Base-by-base conservation (phyloP, 2,113 vertebrate genomes). In the Limanda limanda region DNA sequence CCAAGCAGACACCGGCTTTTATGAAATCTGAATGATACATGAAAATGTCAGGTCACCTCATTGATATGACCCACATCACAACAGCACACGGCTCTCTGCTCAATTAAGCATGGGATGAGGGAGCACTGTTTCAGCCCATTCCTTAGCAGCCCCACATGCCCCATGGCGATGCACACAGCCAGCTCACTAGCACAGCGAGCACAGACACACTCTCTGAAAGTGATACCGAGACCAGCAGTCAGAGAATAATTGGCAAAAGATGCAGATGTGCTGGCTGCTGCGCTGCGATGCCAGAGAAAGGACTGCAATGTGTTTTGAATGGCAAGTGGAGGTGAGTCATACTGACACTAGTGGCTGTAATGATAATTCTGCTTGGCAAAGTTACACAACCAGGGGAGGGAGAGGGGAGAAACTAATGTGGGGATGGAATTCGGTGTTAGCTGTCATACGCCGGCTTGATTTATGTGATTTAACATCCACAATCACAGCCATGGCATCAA, bases 251-350 rank as follows among this genome's bases (percentile, higher is more conserved):
- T 90, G 91, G 85, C 75, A 73, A 79, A 79, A 79, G 83, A 91
- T 91, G 86, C 89, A 93, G 90, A 92, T 90, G 81, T 78, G 73
- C 78, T 66, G 73, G 76, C 86, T 71, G 85, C 81, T 47, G 54
- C 59, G 45, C 73, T 79, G 57, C 21, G 8, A 81, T 78, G 84
- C 85, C 58, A 48, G 58, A 81, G 68, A 86, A 71, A 59, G 71
- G 82, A 84, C 82, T 71, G 59, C 71, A 83, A 92, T 76, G 78
- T 68, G 81, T 86, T 79, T 73, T 25, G 85, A 92, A 92, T 92
- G 85, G 86, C 92, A 91, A 91, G 87, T 78, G 81, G 83, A 92
- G 88, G 87, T 91, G 92, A 92, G 87, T 92, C 92, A 91, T 83
- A 55, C 78, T 73, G 83, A 71, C 89, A 83, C 78, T 54, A 52